Evolutionary conservation across 2,797 vertebrate species (phyloP).

Genomic region (Syngnathus rostellatus): DNA sequence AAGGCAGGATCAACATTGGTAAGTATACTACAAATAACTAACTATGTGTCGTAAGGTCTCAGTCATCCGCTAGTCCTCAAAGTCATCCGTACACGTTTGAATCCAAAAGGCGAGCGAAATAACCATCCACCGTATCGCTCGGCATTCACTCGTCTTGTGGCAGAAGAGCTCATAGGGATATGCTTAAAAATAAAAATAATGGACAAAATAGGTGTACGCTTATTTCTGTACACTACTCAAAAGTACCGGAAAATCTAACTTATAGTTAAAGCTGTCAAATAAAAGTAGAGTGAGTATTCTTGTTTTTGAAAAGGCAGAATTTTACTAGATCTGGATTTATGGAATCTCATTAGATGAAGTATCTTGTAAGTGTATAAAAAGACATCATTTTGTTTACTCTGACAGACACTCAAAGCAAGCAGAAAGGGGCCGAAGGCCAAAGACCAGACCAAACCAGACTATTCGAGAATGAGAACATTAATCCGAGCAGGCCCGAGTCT

Average conservation of each 20-base stretch:
- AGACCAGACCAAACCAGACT: conserved; percentile 48
- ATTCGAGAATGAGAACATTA: conserved; percentile 61
- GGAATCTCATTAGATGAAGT: background rate
- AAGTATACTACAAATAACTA: conserved; percentile 3
- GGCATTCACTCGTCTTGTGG: too few relatives aligned
- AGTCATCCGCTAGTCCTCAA: too few relatives aligned
- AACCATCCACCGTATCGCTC: too few relatives aligned
- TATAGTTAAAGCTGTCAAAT: too few relatives aligned
- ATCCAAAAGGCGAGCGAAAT: too few relatives aligned
- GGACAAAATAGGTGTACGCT: too few relatives aligned
- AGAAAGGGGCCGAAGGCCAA: conserved; percentile 52
- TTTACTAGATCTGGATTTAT: background rate
- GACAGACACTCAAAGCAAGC: conserved; percentile 67
- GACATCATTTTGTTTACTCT: conserved; percentile 24
- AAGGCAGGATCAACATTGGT: conserved; percentile 35
- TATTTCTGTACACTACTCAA: too few relatives aligned
- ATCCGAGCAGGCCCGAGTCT: conserved; percentile 49
- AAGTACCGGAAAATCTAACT: too few relatives aligned
- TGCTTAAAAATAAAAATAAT: too few relatives aligned
- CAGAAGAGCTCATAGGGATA: too few relatives aligned
- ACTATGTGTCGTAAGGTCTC: background rate
- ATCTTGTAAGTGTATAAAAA: background rate
- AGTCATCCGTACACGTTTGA: too few relatives aligned
- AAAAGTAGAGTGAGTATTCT: too few relatives aligned
- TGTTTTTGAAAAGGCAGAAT: background rate